A percentile compares a stretch with the other conserved stretches of the same genome.
phyloP scores from a whole-genome alignment of 2,113 vertebrate species.

The Drymodes brunneopygia region DNA sequence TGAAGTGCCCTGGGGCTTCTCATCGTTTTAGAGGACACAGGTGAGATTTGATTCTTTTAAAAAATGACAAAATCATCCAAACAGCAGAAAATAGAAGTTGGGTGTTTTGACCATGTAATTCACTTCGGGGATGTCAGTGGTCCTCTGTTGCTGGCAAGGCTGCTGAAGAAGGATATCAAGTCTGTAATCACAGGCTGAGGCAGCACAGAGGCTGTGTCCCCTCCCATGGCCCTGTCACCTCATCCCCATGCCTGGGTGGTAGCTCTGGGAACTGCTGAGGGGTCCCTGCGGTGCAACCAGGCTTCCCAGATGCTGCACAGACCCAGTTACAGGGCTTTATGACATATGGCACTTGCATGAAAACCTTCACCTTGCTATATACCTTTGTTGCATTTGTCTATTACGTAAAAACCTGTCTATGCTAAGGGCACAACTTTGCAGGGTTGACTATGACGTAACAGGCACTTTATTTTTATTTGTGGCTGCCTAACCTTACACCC shows the following conservation, averaged over 20 bases:
- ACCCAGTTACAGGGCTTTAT: accelerated
- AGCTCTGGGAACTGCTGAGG: not conserved
- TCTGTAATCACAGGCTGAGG: not conserved
- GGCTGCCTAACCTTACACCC: not conserved
- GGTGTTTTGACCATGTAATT: not conserved
- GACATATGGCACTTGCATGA: not conserved
- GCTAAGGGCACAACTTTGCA: not conserved
- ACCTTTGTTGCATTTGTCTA: not conserved
- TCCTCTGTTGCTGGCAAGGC: not conserved
- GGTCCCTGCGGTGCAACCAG: not conserved
- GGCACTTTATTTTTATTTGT: not conserved
- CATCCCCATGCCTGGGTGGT: not conserved
- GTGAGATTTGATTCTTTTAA: not conserved
- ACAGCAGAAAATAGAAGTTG: not conserved
- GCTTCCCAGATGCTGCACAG: not conserved
- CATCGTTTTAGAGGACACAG: accelerated
- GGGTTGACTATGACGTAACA: not conserved
- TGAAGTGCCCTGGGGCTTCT: accelerated
- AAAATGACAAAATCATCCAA: not conserved
- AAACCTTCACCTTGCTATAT: not conserved
- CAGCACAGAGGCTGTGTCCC: accelerated
- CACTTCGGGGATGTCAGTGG: not conserved
- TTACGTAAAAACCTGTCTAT: not conserved
- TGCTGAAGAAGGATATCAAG: not conserved
- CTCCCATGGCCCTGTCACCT: accelerated